phyloP scores from a whole-genome alignment of 2,113 vertebrate genomes.

The Orientallactaga bullata region DNA sequence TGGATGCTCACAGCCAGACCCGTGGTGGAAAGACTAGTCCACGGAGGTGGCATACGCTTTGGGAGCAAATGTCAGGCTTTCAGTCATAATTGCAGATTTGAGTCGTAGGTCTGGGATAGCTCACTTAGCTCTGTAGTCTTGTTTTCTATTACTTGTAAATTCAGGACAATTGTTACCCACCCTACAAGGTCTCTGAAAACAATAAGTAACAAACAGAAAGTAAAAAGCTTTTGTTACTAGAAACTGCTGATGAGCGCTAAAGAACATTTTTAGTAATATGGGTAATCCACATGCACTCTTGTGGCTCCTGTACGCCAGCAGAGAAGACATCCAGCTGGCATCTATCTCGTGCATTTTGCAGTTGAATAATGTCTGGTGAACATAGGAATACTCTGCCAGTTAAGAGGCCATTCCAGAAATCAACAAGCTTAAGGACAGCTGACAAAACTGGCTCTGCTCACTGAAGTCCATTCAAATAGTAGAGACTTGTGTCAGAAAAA shows the following conservation, averaged over 20 bases:
- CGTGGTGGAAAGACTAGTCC: background rate
- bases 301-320: background rate
- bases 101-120: background rate
- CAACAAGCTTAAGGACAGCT: background rate
- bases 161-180: background rate
- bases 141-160: background rate
- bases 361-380: background rate
- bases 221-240: background rate
- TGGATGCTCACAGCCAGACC: background rate
- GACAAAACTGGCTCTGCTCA: background rate
- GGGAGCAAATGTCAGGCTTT: background rate
- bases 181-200: background rate
- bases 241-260: background rate
- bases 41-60: background rate
- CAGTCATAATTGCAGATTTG: background rate
- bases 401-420: background rate
- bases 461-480: background rate
- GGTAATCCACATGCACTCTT: background rate
- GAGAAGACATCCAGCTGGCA: background rate
- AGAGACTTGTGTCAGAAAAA: background rate
- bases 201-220: background rate
- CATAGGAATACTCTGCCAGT: background rate
- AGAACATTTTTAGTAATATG: background rate
- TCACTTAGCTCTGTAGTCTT: background rate
- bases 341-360: background rate